Evolutionary conservation across 2,888 invertebrate genomes (phyloP), one percentile per base, ranked within the genome.

Genomic region (Andrena minutula): DNA sequence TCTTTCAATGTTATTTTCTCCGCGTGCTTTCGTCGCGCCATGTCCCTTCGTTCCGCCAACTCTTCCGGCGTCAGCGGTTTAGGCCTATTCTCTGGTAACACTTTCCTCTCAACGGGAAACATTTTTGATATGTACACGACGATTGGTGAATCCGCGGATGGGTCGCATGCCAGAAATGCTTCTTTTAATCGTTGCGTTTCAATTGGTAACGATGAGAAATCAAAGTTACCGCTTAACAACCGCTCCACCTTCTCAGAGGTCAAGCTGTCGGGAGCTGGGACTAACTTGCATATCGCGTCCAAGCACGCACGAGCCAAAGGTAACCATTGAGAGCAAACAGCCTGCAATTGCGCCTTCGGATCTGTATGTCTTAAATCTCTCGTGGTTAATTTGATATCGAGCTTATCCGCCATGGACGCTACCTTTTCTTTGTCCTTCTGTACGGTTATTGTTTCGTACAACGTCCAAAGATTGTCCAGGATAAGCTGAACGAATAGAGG

Each of bases 401-500:
- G 94, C 88, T 97, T 97, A 64, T 96, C 96, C 26, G 97, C 96
- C 89, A 98, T 96, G 30, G 94, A 94, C 23, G 95, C 95, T 6
- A 97, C 94, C 94, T 97, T 97, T 30, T 96, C 96, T 89, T 96
- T 97, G 87, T 98, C 97, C 94, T 97, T 96, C 86, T 97, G 94
- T 16, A 97, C 93, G 2, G 96, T 95, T 75, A 99, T 95, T 0
- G 97, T 97, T 79, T 98, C 97, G 93, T 99, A 99, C 35, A 99
- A 95, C 86, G 96, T 95, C 97, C 98, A 98, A 63, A 99, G 95
- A 90, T 98, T 99, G 90, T 99, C 98, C 81, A 99, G 94, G 73
- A 99, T 96, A 64, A 99, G 95, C 93, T 98, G 98, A 0, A 98
- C 98, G 94, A 99, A 99, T 86, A 99, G 94, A 0, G 99, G 98